Percentiles rank a stretch among this genome's conserved stretches.
Evolutionary conservation across 2,888 invertebrate genomes (phyloP).

Genomic region (Sphaerophoria rueppellii): DNA sequence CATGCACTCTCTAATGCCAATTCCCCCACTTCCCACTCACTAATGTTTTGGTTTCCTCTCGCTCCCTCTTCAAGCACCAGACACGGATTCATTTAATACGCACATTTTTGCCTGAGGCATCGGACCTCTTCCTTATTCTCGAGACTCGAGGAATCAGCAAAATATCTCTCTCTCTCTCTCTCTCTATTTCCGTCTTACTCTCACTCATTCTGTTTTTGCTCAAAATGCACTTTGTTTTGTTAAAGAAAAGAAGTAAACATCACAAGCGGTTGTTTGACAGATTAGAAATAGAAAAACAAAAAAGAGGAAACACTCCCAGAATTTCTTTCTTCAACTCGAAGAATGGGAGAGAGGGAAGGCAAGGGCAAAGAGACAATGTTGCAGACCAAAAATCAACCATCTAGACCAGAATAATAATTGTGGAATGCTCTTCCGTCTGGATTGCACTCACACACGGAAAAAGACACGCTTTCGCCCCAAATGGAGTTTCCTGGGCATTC

Average conservation of each 20-base stretch:
- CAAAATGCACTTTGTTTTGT: conserved; percentile 26
- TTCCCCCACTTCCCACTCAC: conserved; percentile 15
- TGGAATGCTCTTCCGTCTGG: conserved; percentile 72
- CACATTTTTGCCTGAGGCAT: conserved; percentile 37
- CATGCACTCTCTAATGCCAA: conserved; percentile 1
- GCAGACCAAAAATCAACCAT: conserved; percentile 59
- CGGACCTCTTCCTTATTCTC: conserved; percentile 51
- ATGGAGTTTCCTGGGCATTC: conserved; percentile 63
- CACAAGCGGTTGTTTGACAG: conserved; percentile 64
- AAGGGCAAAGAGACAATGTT: conserved; percentile 2
- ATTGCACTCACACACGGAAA: conserved; percentile 37
- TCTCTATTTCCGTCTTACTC: neutral
- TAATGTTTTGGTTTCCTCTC: neutral
- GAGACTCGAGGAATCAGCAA: conserved; percentile 33
- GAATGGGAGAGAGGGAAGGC: conserved; percentile 6
- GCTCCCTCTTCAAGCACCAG: neutral
- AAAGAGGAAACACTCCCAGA: conserved; percentile 49
- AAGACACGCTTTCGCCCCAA: conserved; percentile 69
- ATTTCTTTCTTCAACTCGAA: conserved; percentile 3
- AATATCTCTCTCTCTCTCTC: conserved; percentile 36
- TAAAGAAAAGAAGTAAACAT: conserved; percentile 51
- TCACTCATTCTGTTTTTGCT: conserved; percentile 3
- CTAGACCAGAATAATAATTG: conserved; percentile 57
- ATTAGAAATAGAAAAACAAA: conserved; percentile 57
- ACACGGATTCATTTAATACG: conserved; percentile 28